These are phyloP conservation scores for Trachymyrmex septentrionalis DNA, from an alignment of 1,140 invertebrate genomes.

Conservation along the genomic window DNA sequence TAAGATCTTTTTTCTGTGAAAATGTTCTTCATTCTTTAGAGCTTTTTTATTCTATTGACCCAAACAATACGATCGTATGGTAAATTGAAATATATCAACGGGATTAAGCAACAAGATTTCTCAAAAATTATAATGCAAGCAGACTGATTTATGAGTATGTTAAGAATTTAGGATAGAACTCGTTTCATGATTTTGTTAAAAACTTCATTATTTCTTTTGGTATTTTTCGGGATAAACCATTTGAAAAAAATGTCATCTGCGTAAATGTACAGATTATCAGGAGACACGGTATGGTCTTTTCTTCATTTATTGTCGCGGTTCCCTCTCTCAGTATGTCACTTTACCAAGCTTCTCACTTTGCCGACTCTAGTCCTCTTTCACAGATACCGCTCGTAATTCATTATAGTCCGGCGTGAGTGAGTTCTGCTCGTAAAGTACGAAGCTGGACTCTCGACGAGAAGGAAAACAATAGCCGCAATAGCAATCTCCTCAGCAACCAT, in stretches of 20 bases:
- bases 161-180: background rate
- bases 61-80: no score
- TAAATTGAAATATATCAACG: no score
- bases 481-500: slow-evolving; percentile 60
- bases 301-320: background rate
- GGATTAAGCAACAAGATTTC: no score
- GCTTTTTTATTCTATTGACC: no score
- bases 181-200: background rate
- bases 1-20: no score
- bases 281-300: background rate
- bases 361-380: slow-evolving; percentile 12
- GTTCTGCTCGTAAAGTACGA: slow-evolving; percentile 59
- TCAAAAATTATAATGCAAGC: background rate
- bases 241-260: background rate
- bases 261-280: background rate
- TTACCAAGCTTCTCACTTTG: slow-evolving; percentile 27
- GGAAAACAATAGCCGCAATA: slow-evolving; percentile 63
- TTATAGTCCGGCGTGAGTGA: slow-evolving; percentile 55
- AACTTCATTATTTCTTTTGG: background rate
- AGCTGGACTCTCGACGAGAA: slow-evolving; percentile 37
- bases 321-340: background rate
- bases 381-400: slow-evolving; percentile 60
- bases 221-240: background rate
- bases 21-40: no score
- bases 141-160: background rate